Conservation (phyloP, 2,797 vertebrate genomes). For the Poeciliopsis turneri region DNA sequence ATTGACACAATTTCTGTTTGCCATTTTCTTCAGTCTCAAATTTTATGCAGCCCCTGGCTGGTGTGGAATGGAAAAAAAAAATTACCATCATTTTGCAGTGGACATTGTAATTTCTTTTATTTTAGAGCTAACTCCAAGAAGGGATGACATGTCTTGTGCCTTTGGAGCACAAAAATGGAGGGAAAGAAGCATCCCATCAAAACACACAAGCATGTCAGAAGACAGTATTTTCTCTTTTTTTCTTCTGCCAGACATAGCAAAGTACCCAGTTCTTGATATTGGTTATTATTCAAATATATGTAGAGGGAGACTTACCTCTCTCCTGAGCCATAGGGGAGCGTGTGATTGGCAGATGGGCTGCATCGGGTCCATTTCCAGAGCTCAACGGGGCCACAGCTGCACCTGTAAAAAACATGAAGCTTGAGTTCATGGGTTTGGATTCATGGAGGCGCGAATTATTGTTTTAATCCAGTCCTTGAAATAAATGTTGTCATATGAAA, state of each 20-base stretch:
- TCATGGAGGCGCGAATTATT: background rate
- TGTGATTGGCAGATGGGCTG: constrained; percentile 87
- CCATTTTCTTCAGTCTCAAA: constrained; percentile 12
- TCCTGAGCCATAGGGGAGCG: constrained; percentile 95
- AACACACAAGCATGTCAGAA: background rate
- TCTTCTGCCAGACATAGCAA: background rate
- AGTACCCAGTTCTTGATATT: background rate
- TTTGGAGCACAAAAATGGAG: constrained; percentile 9
- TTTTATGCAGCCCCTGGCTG: constrained; percentile 6
- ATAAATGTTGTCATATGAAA: constrained; percentile 34
- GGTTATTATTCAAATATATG: constrained; percentile 5
- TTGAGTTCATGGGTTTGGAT: constrained; percentile 1
- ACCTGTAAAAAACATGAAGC: constrained; percentile 75
- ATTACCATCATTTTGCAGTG: background rate
- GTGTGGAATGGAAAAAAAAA: constrained; percentile 17
- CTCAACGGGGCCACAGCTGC: constrained; percentile 88
- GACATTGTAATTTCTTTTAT: constrained; percentile 14
- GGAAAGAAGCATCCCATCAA: background rate
- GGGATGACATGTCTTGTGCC: background rate
- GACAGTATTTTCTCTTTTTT: background rate
- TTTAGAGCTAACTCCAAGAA: constrained; percentile 1
- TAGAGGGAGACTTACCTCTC: constrained; percentile 83
- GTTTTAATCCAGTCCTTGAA: background rate
- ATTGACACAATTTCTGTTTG: constrained; percentile 4
- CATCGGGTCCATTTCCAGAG: constrained; percentile 90